phyloP scores from a whole-genome alignment of 2,113 vertebrate genomes.

The Etheostoma cragini region DNA sequence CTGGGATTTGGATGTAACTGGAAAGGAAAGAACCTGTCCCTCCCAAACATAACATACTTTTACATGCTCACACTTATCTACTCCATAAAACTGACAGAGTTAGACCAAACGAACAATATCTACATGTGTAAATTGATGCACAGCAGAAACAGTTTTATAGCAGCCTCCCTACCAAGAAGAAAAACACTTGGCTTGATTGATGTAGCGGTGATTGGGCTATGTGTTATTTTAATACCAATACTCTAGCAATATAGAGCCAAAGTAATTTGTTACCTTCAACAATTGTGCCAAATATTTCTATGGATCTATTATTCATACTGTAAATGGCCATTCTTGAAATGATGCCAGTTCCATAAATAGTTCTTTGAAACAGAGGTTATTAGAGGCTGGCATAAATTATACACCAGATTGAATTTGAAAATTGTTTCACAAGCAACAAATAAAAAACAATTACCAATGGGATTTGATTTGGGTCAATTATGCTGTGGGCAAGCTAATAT shows the following conservation, averaged over 20 bases:
- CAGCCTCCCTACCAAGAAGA: constrained; percentile 17
- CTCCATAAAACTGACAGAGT: constrained; percentile 15
- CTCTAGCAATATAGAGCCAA: constrained; percentile 40
- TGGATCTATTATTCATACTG: constrained; percentile 42
- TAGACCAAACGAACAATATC: constrained; percentile 7
- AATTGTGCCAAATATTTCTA: constrained; percentile 43
- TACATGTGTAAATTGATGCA: constrained; percentile 28
- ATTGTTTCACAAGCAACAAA: constrained; percentile 37
- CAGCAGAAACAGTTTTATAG: constrained; percentile 16
- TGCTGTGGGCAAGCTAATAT: constrained; percentile 32
- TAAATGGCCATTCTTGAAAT: constrained; percentile 27
- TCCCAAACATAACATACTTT: constrained; percentile 12
- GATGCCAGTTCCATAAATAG: constrained; percentile 25
- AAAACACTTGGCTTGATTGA: constrained; percentile 47
- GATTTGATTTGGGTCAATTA: constrained; percentile 44
- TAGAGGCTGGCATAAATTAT: constrained; percentile 34
- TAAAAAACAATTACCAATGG: constrained; percentile 46
- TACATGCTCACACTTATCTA: constrained; percentile 24
- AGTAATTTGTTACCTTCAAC: constrained; percentile 35
- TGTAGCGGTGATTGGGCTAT: constrained; percentile 27
- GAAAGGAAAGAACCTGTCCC: constrained; percentile 23
- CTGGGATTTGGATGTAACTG: constrained; percentile 25
- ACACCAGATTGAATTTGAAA: constrained; percentile 35
- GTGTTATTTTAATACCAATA: constrained; percentile 49
- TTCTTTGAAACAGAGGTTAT: constrained; percentile 39